phyloP scores from a whole-genome alignment of 2,888 invertebrate species.

The Xanthorhoe designata region DNA sequence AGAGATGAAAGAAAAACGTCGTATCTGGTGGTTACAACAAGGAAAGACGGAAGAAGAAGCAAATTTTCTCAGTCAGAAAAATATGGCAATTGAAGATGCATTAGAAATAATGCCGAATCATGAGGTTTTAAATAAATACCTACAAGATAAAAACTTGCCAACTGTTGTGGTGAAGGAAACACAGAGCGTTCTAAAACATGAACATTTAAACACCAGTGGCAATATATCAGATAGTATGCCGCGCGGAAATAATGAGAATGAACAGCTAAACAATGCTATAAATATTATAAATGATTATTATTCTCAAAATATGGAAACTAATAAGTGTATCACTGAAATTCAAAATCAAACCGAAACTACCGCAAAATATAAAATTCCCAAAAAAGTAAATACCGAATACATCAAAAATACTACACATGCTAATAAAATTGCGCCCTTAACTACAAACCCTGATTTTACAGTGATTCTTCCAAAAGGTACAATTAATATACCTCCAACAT shows the following conservation, averaged over 20 bases:
- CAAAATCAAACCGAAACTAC: background rate
- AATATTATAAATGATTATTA: background rate
- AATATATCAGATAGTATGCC: background rate
- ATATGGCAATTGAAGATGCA: slow-evolving; percentile 13
- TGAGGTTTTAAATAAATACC: background rate
- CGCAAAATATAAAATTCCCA: background rate
- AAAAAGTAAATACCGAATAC: background rate
- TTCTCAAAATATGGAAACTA: background rate
- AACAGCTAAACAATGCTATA: background rate
- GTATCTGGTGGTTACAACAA: slow-evolving; percentile 17
- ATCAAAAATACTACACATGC: background rate
- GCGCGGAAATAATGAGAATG: background rate
- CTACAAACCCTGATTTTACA: background rate
- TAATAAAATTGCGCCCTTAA: background rate
- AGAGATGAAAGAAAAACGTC: background rate
- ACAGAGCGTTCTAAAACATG: background rate
- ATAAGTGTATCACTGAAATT: background rate
- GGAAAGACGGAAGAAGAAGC: slow-evolving; percentile 24
- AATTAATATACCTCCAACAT: background rate
- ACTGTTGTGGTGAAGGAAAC: background rate
- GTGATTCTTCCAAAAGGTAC: background rate
- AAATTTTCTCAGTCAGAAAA: slow-evolving; percentile 1
- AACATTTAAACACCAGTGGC: background rate
- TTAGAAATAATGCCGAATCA: background rate
- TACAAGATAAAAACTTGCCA: background rate